Evolutionary conservation across 1,140 invertebrate species (phyloP).

Genomic region (Micrasema minimum): DNA sequence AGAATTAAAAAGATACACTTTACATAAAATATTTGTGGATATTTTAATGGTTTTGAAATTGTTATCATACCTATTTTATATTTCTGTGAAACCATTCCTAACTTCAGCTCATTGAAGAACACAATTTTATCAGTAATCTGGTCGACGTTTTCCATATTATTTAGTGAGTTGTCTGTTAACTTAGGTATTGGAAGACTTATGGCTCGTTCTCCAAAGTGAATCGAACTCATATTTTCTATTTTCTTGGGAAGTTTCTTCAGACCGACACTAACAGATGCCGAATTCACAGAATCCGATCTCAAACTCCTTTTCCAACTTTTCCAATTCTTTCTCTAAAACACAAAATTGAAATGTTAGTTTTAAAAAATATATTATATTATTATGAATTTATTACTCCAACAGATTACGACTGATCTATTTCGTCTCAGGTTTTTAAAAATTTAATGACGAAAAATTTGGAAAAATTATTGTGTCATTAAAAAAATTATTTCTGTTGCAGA

Average conservation of each 20-base stretch:
- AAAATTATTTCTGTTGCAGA: too few relatives aligned
- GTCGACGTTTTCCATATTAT: conserved; percentile 17
- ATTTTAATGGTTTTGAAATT: too few relatives aligned
- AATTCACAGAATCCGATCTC: conserved; percentile 31
- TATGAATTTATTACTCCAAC: too few relatives aligned
- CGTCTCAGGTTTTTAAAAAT: too few relatives aligned
- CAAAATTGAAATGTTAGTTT: too few relatives aligned
- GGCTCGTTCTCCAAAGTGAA: conserved; percentile 2
- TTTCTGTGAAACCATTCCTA: conserved; percentile 42
- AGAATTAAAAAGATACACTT: too few relatives aligned
- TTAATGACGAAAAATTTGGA: too few relatives aligned
- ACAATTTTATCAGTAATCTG: conserved; percentile 41
- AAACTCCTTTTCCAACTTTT: conserved; percentile 47
- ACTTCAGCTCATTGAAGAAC: conserved; percentile 46
- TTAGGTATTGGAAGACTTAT: conserved; percentile 34
- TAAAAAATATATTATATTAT: too few relatives aligned
- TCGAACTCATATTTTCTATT: conserved; percentile 1
- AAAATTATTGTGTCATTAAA: too few relatives aligned
- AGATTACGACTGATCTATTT: too few relatives aligned
- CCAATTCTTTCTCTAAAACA: conserved; percentile 48
- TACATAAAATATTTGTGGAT: too few relatives aligned
- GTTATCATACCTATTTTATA: conserved; percentile 49
- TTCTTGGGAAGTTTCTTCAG: conserved; percentile 1
- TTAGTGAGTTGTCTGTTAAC: conserved; percentile 20
- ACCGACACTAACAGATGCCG: conserved; percentile 19